These are phyloP conservation scores for Poeciliopsis infans DNA, from an alignment of 2,797 vertebrate species.

Conservation along the genomic window DNA sequence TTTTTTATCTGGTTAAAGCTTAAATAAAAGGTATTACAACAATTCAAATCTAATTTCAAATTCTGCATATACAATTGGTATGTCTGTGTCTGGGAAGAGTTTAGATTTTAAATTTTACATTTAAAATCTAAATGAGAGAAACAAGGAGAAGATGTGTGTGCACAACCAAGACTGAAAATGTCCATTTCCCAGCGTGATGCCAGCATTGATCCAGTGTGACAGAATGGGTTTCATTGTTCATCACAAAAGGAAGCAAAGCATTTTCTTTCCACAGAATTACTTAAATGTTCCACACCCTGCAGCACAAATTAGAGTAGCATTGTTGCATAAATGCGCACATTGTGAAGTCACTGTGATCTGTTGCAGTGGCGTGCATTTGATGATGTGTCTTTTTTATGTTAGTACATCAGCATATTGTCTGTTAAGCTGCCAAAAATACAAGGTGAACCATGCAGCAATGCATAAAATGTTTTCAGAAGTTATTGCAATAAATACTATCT, in stretches of 20 bases:
- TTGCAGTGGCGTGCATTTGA: background rate
- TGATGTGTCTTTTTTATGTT: background rate
- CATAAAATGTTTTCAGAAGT: background rate
- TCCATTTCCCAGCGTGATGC: constrained; percentile 14
- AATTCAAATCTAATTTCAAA: background rate
- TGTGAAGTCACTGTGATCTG: background rate
- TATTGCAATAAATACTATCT: background rate
- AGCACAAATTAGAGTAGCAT: constrained; percentile 38
- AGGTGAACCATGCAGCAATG: background rate
- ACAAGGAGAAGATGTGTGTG: background rate
- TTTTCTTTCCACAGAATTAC: constrained; percentile 34
- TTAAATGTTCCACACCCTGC: constrained; percentile 57
- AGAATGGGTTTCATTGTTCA: constrained; percentile 34
- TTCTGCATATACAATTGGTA: background rate
- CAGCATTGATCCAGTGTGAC: constrained; percentile 14
- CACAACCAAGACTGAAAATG: constrained; percentile 16
- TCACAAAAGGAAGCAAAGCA: constrained; percentile 43
- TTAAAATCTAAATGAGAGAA: background rate
- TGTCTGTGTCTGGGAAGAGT: no score
- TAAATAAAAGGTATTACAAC: background rate
- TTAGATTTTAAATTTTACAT: background rate
- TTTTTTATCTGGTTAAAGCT: no score
- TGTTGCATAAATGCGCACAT: background rate
- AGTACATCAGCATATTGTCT: background rate
- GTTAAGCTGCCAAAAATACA: background rate